Conservation (phyloP, 2,888 invertebrate species). For the Epistrophella euchroma region DNA sequence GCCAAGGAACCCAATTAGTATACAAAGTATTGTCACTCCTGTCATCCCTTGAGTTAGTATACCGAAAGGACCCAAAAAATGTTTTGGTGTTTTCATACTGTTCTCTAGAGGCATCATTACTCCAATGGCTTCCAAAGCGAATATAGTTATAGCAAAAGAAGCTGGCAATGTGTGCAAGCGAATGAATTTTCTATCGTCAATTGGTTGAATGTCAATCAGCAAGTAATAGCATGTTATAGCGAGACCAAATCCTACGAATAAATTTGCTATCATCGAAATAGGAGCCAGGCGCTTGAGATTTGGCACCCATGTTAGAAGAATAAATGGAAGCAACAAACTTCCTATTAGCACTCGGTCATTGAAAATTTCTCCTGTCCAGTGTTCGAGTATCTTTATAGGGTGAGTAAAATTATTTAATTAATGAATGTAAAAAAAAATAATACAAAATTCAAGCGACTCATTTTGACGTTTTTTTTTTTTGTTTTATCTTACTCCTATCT, state of each 20-base stretch:
- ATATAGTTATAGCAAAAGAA: constrained; percentile 97
- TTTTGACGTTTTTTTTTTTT: too few relatives aligned
- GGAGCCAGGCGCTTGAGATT: constrained; percentile 96
- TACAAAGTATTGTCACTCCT: constrained; percentile 93
- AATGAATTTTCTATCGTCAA: constrained; percentile 82
- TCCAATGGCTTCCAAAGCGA: constrained; percentile 99
- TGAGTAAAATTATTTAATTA: too few relatives aligned
- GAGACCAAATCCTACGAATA: constrained; percentile 94
- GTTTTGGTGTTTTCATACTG: constrained; percentile 93
- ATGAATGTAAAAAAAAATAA: too few relatives aligned
- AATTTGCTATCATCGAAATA: constrained; percentile 96
- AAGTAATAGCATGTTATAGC: constrained; percentile 95
- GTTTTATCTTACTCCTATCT: too few relatives aligned
- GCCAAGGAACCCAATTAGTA: constrained; percentile 96
- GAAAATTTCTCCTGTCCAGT: constrained; percentile 85
- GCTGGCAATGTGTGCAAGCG: constrained; percentile 88
- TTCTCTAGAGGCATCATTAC: constrained; percentile 97
- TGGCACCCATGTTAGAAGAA: constrained; percentile 92
- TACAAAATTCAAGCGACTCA: too few relatives aligned
- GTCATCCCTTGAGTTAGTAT: constrained; percentile 96
- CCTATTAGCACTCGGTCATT: constrained; percentile 88
- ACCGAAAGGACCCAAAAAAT: constrained; percentile 92
- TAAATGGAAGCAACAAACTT: constrained; percentile 88
- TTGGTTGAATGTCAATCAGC: constrained; percentile 86
- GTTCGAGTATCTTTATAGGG: constrained; percentile 84